Evolutionary conservation across 2,113 vertebrate species (phyloP), one percentile per base, ranked within the genome.

Genomic region (Sphyrna mokarran): DNA sequence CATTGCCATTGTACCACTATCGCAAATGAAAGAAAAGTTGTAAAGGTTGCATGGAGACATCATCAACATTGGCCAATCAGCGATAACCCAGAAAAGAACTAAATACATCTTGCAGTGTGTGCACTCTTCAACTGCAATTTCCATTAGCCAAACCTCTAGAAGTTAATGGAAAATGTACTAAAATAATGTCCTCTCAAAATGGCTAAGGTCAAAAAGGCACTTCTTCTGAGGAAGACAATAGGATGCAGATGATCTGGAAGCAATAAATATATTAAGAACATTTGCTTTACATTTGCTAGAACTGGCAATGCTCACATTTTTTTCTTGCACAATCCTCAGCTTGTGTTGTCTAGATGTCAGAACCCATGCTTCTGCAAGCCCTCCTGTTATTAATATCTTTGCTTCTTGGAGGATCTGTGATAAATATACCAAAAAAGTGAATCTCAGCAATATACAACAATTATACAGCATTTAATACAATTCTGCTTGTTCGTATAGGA

Each of bases 171-270:
- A 63, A 91, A 91, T 63, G 61, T n/a, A 66, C 89, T 66, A 29
- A 58, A 91, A 91, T 91, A 91, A 91, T 91, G 89, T 63, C 33
- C 89, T 91, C 89, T 63, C 58, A 91, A 91, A 66, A 91, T 63
- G 61, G 37, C 89, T 37, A n/a, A 63, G 89, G 89, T 91, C 89
- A 91, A 91, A 91, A 91, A 91, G 33, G 58, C 89, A 91, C 14
- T 91, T 91, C 89, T 91, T 91, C 14, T 91, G 89, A 91, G 89
- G 89, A 91, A 63, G 89, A 91, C 89, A 91, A 91, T 66, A 66
- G 58, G 89, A 91, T 91, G 61, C 89, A 91, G 89, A 91, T 91
- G 29, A 91, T 91, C 61, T 91, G 89, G 89, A 91, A 91, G 89
- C 89, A 91, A 66, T 91, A 91, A 63, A 91, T 91, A 58, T 63